A percentile compares a stretch with the other conserved stretches of the same genome.
Evolutionary conservation across 1,140 invertebrate species (phyloP).

Genomic region (Aphaenogaster rudis): DNA sequence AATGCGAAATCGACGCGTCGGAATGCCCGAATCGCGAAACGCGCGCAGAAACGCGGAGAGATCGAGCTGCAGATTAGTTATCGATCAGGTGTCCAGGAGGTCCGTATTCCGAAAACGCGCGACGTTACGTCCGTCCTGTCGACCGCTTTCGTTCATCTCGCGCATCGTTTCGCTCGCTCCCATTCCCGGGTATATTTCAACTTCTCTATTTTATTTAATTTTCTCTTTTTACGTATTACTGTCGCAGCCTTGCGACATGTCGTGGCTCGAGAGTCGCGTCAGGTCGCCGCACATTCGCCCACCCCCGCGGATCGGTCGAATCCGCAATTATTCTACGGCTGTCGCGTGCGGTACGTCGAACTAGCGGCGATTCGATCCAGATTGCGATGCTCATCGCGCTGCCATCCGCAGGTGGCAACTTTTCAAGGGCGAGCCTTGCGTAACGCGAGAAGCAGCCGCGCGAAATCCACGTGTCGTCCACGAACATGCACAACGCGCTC

Average conservation of each 20-base stretch:
- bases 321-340: slow-evolving; percentile 27
- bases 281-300: neutral
- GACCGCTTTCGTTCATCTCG: neutral
- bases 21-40: slow-evolving; percentile 11
- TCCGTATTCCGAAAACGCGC: slow-evolving; percentile 3
- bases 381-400: slow-evolving; percentile 30
- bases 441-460: neutral
- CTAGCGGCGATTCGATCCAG: slow-evolving; percentile 24
- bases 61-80: slow-evolving; percentile 37
- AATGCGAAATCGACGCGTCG: slow-evolving; percentile 8
- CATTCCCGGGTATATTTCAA: neutral
- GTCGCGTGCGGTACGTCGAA: slow-evolving; percentile 1
- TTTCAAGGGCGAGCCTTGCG: slow-evolving; percentile 45
- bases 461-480: slow-evolving; percentile 18
- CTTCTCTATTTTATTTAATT: neutral
- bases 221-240: neutral
- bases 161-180: neutral
- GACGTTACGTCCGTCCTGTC: neutral
- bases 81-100: slow-evolving; percentile 23
- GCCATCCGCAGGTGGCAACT: neutral
- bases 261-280: neutral
- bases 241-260: neutral
- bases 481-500: neutral
- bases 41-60: slow-evolving; percentile 27
- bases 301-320: slow-evolving; percentile 1